These are phyloP conservation scores for Papilio glaucus DNA, from an alignment of 1,140 invertebrate species.

Conservation along the genomic window DNA sequence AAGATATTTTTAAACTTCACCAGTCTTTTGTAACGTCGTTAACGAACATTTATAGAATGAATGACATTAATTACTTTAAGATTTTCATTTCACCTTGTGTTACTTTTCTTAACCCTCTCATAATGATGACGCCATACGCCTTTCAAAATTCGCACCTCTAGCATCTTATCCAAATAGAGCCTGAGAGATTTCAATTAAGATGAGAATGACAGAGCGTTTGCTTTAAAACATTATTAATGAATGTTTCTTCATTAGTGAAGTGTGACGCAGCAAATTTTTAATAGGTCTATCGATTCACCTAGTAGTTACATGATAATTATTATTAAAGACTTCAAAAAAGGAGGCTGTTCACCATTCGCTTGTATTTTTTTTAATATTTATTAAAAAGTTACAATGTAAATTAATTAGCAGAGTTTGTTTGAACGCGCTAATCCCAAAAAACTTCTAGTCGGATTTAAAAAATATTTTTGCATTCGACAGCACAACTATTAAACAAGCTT, in stretches of 20 bases:
- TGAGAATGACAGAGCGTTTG: conserved; percentile 61
- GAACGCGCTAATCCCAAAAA: no score
- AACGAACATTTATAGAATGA: conserved; percentile 9
- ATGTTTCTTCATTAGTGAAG: conserved; percentile 48
- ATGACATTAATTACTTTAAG: not conserved
- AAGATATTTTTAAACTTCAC: not conserved
- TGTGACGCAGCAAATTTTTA: conserved; percentile 41
- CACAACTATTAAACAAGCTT: no score
- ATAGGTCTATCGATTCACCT: not conserved
- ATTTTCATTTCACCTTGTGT: conserved; percentile 4
- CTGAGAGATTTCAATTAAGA: conserved; percentile 61
- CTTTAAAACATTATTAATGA: conserved; percentile 66
- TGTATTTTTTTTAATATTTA: no score
- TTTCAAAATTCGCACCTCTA: conserved; percentile 26
- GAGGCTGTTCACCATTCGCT: no score
- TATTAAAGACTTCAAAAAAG: no score
- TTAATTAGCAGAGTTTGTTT: no score
- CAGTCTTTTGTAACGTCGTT: not conserved
- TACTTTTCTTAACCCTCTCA: conserved; percentile 25
- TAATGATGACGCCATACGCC: conserved; percentile 33
- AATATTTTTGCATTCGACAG: no score
- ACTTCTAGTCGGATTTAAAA: no score
- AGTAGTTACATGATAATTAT: not conserved
- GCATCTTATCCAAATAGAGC: conserved; percentile 38
- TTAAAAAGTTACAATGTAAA: no score